Evolutionary conservation across 2,113 vertebrate species (phyloP).

Genomic region (Microtus richardsoni): DNA sequence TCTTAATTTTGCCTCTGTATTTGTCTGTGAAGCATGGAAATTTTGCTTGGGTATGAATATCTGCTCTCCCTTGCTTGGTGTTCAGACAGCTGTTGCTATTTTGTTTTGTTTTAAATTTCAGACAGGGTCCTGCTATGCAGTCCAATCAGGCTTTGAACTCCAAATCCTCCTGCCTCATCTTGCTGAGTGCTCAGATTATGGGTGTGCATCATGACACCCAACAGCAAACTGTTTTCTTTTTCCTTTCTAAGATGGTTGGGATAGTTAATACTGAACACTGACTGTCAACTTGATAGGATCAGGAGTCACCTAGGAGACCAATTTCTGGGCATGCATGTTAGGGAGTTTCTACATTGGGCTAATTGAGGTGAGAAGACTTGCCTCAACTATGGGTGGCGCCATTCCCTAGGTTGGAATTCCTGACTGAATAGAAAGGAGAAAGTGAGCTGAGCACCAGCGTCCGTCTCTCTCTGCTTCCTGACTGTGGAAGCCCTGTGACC

Average conservation of each 20-base stretch:
- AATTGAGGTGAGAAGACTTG: neutral
- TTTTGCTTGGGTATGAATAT: neutral
- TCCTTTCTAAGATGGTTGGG: neutral
- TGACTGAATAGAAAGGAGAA: neutral
- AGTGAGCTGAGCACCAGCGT: neutral
- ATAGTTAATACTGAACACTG: neutral
- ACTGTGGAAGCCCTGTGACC: neutral
- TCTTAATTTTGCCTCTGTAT: neutral
- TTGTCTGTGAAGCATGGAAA: neutral
- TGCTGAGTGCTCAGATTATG: neutral
- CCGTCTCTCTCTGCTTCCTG: neutral
- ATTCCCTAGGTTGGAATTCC: neutral
- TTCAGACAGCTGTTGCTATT: neutral
- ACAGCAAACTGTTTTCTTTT: neutral
- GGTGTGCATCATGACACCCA: neutral
- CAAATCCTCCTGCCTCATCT: neutral
- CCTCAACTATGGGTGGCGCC: neutral
- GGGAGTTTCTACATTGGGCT: neutral
- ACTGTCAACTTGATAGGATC: neutral
- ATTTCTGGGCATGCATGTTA: neutral
- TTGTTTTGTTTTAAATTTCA: neutral
- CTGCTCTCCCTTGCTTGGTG: neutral
- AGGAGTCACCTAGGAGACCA: neutral
- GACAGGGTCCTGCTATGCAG: neutral
- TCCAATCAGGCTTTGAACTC: neutral